phyloP scores from a whole-genome alignment of 2,888 invertebrate genomes.

The Temnothorax rugatulus region DNA sequence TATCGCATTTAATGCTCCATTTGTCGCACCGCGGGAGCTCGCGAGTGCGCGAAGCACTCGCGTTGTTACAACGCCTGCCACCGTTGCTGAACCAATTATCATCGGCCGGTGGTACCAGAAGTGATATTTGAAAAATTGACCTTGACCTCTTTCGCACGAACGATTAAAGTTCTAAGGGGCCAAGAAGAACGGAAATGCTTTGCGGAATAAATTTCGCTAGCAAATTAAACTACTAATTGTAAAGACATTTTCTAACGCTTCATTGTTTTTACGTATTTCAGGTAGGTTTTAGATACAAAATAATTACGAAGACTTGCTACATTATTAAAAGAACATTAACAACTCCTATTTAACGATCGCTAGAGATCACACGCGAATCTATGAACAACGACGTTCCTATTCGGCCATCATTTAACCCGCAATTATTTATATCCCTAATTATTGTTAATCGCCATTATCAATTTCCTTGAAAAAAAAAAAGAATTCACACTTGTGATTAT shows the following conservation, averaged over 20 bases:
- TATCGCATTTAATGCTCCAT: conserved; percentile 78
- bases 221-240: neutral
- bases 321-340: conserved; percentile 18
- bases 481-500: neutral
- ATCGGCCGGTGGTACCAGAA: neutral
- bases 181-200: neutral
- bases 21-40: conserved; percentile 74
- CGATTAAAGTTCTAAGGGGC: neutral
- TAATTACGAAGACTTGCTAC: neutral
- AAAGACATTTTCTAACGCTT: neutral
- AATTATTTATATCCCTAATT: neutral
- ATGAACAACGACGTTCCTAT: conserved; percentile 8
- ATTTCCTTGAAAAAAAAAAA: conserved; percentile 9
- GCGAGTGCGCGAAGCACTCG: neutral
- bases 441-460: neutral
- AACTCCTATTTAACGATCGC: neutral
- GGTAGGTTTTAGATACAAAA: neutral
- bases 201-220: neutral
- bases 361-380: conserved; percentile 15
- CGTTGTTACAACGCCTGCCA: neutral
- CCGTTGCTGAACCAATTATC: neutral
- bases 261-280: neutral
- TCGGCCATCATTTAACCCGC: neutral
- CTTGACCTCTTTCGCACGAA: neutral
- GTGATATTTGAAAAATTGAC: neutral